These are phyloP conservation scores for Lucilia cuprina DNA, from an alignment of 1,140 invertebrate species.

Conservation along the genomic window DNA sequence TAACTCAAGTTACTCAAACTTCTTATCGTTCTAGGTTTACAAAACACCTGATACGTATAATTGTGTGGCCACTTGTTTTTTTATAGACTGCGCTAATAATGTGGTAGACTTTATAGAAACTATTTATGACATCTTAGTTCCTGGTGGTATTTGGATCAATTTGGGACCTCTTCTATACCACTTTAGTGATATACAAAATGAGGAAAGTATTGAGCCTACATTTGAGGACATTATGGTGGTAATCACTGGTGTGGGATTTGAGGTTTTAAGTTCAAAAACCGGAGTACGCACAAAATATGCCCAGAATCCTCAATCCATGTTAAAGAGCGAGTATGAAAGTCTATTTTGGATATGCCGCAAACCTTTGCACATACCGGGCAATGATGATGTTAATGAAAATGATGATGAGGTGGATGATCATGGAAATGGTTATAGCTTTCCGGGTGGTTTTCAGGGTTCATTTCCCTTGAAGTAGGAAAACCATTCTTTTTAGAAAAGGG, in stretches of 20 bases:
- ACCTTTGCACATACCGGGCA: constrained; percentile 35
- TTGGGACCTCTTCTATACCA: constrained; percentile 95
- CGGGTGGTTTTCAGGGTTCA: neutral
- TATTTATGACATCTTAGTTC: constrained; percentile 89
- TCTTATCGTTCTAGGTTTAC: constrained; percentile 71
- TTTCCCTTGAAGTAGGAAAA: neutral
- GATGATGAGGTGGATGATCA: neutral
- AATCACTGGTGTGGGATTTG: constrained; percentile 87
- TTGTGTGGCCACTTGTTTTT: constrained; percentile 96
- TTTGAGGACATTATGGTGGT: constrained; percentile 85
- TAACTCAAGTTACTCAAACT: neutral
- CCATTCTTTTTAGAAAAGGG: neutral
- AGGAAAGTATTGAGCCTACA: constrained; percentile 93
- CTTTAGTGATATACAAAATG: constrained; percentile 86
- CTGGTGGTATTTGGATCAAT: constrained; percentile 88
- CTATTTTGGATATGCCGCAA: constrained; percentile 60
- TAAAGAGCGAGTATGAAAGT: constrained; percentile 60
- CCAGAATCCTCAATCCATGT: constrained; percentile 92
- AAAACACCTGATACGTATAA: constrained; percentile 81
- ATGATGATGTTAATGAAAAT: constrained; percentile 6
- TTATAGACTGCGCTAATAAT: constrained; percentile 97
- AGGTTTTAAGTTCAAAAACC: constrained; percentile 75
- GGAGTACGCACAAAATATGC: constrained; percentile 86
- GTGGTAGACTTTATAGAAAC: constrained; percentile 94
- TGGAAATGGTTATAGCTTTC: constrained; percentile 17